These are phyloP conservation scores for Fissipunctia ypsillon DNA, from an alignment of 2,888 invertebrate species.

Conservation along the genomic window DNA sequence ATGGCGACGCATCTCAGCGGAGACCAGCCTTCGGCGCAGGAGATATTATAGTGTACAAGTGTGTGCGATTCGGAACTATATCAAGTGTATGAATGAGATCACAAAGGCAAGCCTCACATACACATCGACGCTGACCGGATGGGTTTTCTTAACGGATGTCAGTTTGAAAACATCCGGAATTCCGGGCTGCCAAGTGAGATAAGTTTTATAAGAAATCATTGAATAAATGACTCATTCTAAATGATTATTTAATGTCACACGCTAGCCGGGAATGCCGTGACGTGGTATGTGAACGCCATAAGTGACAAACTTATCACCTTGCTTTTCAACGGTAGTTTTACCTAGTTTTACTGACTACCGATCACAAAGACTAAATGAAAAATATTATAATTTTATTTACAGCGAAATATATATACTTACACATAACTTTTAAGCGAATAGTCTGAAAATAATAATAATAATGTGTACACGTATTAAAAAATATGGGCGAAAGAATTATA, in stretches of 20 bases:
- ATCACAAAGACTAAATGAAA: not conserved
- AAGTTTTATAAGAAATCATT: conserved; percentile 24
- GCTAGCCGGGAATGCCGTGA: not conserved
- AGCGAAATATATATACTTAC: too few relatives aligned
- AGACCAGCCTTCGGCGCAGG: too few relatives aligned
- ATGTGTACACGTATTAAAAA: too few relatives aligned
- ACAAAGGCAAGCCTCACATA: conserved; percentile 29
- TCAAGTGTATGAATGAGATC: conserved; percentile 37
- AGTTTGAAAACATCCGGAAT: conserved; percentile 35
- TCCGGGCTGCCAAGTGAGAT: not conserved
- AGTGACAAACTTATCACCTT: not conserved
- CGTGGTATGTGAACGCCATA: not conserved
- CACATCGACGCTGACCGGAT: conserved; percentile 9
- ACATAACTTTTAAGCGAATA: too few relatives aligned
- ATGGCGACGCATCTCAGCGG: too few relatives aligned
- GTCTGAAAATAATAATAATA: too few relatives aligned
- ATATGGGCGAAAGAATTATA: too few relatives aligned
- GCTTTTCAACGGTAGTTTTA: not conserved
- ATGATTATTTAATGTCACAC: not conserved
- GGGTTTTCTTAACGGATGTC: conserved; percentile 42
- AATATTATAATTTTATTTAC: too few relatives aligned
- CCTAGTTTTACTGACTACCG: not conserved
- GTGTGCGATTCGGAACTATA: too few relatives aligned
- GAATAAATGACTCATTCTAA: conserved; percentile 20
- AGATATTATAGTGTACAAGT: too few relatives aligned